Conservation (phyloP, 2,113 vertebrate species). For the Sorex fumeus region DNA sequence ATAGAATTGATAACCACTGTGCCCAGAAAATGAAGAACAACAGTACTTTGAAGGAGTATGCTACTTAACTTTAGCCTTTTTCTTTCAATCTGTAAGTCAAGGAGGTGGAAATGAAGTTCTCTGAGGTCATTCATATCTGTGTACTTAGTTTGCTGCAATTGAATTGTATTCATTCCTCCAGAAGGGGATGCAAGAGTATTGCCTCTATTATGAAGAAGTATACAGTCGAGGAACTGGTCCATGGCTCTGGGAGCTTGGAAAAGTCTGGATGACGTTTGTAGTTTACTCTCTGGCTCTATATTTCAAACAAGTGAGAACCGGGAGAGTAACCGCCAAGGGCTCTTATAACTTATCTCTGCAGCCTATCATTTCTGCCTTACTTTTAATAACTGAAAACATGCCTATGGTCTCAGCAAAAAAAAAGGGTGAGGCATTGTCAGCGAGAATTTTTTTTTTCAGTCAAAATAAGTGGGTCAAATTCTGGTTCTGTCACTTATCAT, state of each 20-base stretch:
- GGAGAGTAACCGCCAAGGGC: rapidly evolving
- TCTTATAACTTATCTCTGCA: not conserved
- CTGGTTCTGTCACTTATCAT: not conserved
- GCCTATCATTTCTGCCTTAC: not conserved
- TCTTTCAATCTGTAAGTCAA: not conserved
- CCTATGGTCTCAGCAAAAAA: not conserved
- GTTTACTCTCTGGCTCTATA: not conserved
- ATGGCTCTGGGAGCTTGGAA: too few relatives aligned
- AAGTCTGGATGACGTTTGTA: rapidly evolving
- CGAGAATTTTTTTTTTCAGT: not conserved
- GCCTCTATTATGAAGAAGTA: not conserved
- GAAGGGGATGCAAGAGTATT: not conserved
- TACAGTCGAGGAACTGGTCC: not conserved
- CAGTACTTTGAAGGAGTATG: not conserved
- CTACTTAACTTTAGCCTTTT: not conserved
- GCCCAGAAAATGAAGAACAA: not conserved
- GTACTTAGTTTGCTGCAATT: not conserved
- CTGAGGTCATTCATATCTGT: not conserved
- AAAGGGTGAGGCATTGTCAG: rapidly evolving
- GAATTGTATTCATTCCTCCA: not conserved
- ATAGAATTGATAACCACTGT: too few relatives aligned
- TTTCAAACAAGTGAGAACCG: not conserved
- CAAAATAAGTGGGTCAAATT: not conserved
- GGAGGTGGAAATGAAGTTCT: not conserved
- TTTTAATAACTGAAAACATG: not conserved